These are phyloP conservation scores for Baryphthengus martii DNA, from an alignment of 2,113 vertebrate species.

Conservation along the genomic window DNA sequence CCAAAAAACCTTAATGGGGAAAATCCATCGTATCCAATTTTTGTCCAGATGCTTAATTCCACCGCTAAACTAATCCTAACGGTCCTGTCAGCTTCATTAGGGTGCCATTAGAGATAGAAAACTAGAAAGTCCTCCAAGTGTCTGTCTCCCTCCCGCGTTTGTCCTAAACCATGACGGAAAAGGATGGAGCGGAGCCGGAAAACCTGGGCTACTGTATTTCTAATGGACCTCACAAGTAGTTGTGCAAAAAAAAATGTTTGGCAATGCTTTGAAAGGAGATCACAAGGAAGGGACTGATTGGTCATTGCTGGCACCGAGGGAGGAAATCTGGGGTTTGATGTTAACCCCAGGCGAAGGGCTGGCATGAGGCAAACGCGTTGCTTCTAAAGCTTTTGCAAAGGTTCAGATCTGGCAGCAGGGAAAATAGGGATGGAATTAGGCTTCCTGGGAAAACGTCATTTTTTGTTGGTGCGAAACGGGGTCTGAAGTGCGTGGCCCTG, in stretches of 20 bases:
- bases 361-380: neutral
- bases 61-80: constrained; percentile 50
- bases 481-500: neutral
- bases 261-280: neutral
- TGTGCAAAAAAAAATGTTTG: neutral
- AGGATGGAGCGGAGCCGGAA: neutral
- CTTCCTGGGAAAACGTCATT: neutral
- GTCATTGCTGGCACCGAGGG: neutral
- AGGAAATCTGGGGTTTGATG: neutral
- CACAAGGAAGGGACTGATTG: neutral
- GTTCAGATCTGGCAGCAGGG: neutral
- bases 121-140: neutral
- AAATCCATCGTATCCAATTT: constrained; percentile 68
- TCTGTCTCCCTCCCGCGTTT: fast-evolving
- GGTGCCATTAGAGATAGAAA: constrained; percentile 7
- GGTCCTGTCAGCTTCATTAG: constrained; percentile 47
- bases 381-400: neutral
- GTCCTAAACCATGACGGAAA: neutral
- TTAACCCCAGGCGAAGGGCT: neutral
- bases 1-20: constrained; percentile 55
- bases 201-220: neutral
- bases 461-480: neutral
- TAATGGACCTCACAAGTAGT: neutral
- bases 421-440: neutral
- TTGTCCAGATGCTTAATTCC: constrained; percentile 67